Conservation (phyloP, 2,888 invertebrate species). For the Meghimatium bilineatum region DNA sequence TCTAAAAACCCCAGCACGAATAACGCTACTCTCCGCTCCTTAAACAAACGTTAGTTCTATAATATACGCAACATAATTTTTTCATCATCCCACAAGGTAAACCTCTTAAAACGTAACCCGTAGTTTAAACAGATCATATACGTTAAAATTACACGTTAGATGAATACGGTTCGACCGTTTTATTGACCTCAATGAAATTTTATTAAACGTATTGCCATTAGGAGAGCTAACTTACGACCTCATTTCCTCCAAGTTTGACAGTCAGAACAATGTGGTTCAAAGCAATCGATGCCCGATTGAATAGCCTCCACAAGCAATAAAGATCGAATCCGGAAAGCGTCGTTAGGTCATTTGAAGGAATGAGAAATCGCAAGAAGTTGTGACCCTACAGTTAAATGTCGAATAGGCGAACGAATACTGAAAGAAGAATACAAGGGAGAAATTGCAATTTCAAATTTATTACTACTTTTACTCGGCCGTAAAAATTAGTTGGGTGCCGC, state of each 20-base stretch:
- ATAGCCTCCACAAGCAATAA: background rate
- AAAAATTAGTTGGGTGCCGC: no score
- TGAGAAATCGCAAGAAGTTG: no score
- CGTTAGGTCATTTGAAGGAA: no score
- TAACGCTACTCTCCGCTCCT: no score
- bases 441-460: no score
- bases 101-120: background rate
- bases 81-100: background rate
- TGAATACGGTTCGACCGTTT: background rate
- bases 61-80: background rate
- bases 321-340: background rate
- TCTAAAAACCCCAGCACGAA: no score
- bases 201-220: background rate
- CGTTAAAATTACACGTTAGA: background rate
- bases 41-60: background rate
- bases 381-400: no score
- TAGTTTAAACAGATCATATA: background rate
- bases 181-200: background rate
- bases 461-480: no score
- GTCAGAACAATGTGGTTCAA: background rate
- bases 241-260: background rate
- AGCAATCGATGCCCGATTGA: background rate
- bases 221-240: background rate
- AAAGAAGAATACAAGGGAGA: no score
- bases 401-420: no score